phyloP scores from a whole-genome alignment of 2,113 vertebrate species.

The Barnardius zonarius region DNA sequence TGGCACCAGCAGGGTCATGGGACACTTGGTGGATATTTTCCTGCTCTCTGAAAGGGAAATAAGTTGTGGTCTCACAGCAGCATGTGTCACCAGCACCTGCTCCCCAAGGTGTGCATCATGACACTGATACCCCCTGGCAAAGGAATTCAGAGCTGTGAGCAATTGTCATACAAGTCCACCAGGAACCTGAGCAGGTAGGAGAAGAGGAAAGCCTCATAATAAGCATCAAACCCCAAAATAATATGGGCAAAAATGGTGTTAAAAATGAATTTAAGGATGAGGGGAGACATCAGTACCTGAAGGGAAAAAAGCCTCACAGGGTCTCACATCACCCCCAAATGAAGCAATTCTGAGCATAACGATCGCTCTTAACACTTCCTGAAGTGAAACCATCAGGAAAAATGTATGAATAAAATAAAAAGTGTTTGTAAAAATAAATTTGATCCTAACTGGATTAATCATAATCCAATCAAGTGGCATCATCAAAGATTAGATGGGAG shows the following conservation, averaged over 20 bases:
- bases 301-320: background rate
- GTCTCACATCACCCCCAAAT: background rate
- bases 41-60: background rate
- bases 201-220: background rate
- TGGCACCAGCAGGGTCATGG: background rate
- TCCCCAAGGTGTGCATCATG: background rate
- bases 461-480: background rate
- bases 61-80: background rate
- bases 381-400: background rate
- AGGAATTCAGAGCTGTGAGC: background rate
- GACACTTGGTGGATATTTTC: background rate
- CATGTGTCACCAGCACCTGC: background rate
- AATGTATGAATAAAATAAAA: background rate
- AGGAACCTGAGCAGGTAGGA: background rate
- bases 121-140: background rate
- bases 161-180: background rate
- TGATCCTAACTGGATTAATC: background rate
- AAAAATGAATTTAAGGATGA: background rate
- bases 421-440: background rate
- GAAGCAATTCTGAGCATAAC: background rate
- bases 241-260: background rate
- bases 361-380: background rate
- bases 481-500: background rate
- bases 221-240: background rate
- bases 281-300: background rate